Evolutionary conservation across 2,888 invertebrate genomes (phyloP).

Genomic region (Tromatobia lineatoria): DNA sequence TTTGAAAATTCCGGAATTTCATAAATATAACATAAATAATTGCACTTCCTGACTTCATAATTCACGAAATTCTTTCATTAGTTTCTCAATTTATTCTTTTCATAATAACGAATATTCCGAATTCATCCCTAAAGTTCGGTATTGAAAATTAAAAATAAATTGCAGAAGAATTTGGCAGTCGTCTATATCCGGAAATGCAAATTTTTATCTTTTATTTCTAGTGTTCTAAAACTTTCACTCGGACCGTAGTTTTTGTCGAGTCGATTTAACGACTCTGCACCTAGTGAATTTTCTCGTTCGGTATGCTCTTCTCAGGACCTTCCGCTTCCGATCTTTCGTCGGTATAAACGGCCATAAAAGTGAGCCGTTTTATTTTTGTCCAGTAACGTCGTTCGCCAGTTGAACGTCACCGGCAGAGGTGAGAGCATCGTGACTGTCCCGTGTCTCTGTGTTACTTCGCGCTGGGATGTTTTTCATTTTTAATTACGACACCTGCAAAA

Average conservation of each 20-base stretch:
- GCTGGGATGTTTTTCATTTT: constrained; percentile 73
- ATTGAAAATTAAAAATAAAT: background rate
- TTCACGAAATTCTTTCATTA: background rate
- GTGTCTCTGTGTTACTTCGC: constrained; percentile 16
- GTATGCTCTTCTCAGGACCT: background rate
- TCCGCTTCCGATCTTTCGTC: constrained; percentile 4
- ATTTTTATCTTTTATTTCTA: background rate
- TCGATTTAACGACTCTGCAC: constrained; percentile 30
- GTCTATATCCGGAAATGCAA: background rate
- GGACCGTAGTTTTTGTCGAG: background rate
- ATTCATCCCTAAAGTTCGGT: background rate
- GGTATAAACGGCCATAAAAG: constrained; percentile 37
- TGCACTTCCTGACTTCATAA: background rate
- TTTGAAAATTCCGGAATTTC: too few relatives aligned
- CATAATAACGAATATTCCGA: background rate
- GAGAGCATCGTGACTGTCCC: constrained; percentile 20
- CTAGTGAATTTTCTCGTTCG: constrained; percentile 8
- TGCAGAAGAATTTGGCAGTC: background rate
- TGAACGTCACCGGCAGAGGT: constrained; percentile 1
- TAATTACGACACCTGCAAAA: constrained; percentile 69
- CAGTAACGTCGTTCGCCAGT: constrained; percentile 6
- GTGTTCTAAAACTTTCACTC: background rate
- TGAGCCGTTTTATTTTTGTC: constrained; percentile 41
- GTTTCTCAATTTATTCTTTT: background rate
- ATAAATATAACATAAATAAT: background rate